Evolutionary conservation across 2,797 vertebrate genomes (phyloP).

Genomic region (Harpagifer antarcticus): DNA sequence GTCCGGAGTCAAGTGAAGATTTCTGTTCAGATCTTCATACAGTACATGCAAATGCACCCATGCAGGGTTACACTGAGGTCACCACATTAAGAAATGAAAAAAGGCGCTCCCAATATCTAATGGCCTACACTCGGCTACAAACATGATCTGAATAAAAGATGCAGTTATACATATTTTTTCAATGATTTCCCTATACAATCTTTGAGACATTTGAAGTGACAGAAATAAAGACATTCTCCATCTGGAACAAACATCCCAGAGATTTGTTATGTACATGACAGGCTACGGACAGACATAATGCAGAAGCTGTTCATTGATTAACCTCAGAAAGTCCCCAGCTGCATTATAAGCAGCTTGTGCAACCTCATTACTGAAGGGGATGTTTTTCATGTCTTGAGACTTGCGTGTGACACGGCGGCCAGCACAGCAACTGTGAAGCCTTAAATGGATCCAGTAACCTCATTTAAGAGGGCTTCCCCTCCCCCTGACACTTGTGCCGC

Average conservation of each 20-base stretch:
- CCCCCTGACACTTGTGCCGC: conserved; percentile 84
- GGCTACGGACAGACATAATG: conserved; percentile 54
- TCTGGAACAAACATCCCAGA: conserved; percentile 35
- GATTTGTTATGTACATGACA: conserved; percentile 28
- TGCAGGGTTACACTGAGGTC: conserved; percentile 52
- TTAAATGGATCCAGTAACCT: conserved; percentile 87
- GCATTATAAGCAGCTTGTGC: conserved; percentile 74
- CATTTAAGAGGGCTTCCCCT: conserved; percentile 83
- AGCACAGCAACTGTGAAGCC: conserved; percentile 83
- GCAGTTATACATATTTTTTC: not conserved
- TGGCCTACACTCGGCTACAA: not conserved
- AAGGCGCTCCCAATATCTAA: conserved; percentile 6
- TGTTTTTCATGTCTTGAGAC: conserved; percentile 80
- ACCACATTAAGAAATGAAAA: conserved; percentile 50
- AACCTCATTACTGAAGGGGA: conserved; percentile 75
- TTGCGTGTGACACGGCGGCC: conserved; percentile 82
- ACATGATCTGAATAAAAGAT: conserved; percentile 15
- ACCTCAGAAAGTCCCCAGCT: conserved; percentile 67
- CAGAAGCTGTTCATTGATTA: conserved; percentile 76
- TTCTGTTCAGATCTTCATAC: conserved; percentile 20
- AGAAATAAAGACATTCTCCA: conserved; percentile 18
- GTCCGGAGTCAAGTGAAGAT: conserved; percentile 32
- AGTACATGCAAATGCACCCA: conserved; percentile 41
- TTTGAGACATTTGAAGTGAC: conserved; percentile 3
- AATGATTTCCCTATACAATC: not conserved